Evolutionary conservation across 1,140 invertebrate species (phyloP).

Genomic region (Palaemon carinicauda): DNA sequence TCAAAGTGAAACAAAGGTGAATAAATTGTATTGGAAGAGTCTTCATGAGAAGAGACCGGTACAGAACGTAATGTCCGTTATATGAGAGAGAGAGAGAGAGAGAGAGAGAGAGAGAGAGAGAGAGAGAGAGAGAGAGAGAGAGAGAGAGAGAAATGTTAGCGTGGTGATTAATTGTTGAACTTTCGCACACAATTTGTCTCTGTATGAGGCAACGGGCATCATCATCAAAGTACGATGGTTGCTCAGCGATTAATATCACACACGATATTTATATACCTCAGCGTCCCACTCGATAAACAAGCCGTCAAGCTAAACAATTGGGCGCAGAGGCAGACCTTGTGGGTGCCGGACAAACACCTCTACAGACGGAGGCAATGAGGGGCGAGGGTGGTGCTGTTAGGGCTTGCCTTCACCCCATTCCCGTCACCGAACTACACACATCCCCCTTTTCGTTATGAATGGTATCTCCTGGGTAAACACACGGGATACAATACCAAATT

Average conservation of each 20-base stretch:
- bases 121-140: not conserved
- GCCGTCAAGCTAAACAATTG: slow-evolving; percentile 10
- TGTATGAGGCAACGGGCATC: slow-evolving; percentile 4
- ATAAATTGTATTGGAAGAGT: no score
- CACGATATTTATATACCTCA: slow-evolving; percentile 23
- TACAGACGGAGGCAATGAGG: no score
- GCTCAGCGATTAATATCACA: slow-evolving; percentile 7
- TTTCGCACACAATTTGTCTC: slow-evolving; percentile 35
- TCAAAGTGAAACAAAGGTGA: no score
- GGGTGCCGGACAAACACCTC: not conserved
- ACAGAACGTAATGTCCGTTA: no score
- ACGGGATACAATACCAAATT: no score
- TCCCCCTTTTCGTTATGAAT: no score
- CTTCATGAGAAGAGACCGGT: no score
- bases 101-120: not conserved
- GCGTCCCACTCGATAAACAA: slow-evolving; percentile 9
- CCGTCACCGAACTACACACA: no score
- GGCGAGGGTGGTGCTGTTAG: not conserved
- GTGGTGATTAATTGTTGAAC: slow-evolving; percentile 33
- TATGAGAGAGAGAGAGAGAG: no score
- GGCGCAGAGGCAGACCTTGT: not conserved
- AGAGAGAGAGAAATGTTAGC: not conserved
- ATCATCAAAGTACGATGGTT: slow-evolving; percentile 11
- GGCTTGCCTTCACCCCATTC: no score
- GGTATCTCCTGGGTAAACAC: no score